Conservation (phyloP, 2,113 vertebrate species). For the Crypturellus undulatus region DNA sequence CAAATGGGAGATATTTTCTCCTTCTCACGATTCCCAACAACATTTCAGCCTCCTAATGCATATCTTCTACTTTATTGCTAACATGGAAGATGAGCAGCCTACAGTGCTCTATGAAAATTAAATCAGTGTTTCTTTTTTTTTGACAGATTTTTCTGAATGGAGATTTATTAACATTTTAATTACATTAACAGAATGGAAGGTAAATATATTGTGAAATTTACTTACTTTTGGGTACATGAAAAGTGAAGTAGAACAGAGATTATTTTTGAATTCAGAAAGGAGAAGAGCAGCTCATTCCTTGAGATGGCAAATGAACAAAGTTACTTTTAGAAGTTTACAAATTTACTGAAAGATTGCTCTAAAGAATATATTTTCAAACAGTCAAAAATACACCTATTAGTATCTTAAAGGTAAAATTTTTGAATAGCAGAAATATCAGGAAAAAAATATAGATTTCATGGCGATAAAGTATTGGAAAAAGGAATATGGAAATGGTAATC, state of each 20-base stretch:
- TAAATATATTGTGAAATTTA: constrained; percentile 18
- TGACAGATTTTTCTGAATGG: constrained; percentile 35
- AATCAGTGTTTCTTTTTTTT: constrained; percentile 42
- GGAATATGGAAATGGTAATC: neutral
- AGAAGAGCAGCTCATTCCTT: neutral
- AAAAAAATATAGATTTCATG: neutral
- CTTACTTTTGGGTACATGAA: neutral
- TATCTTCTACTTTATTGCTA: constrained; percentile 26
- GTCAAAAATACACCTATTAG: neutral
- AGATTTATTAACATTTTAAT: constrained; percentile 62
- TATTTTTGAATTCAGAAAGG: constrained; percentile 5
- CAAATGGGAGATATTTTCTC: too few relatives aligned
- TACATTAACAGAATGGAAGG: constrained; percentile 10
- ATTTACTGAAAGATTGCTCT: neutral
- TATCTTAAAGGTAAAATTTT: neutral
- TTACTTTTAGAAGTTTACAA: neutral
- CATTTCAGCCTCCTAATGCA: neutral
- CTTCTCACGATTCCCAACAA: too few relatives aligned
- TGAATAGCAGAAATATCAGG: neutral
- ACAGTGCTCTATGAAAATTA: constrained; percentile 14
- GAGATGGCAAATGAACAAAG: neutral
- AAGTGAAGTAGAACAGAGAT: neutral
- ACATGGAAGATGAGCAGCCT: constrained; percentile 23
- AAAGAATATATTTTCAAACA: neutral
- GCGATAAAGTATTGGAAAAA: neutral